These are phyloP conservation scores for Corythaixoides concolor DNA, from an alignment of 2,113 vertebrate genomes.

Conservation along the genomic window DNA sequence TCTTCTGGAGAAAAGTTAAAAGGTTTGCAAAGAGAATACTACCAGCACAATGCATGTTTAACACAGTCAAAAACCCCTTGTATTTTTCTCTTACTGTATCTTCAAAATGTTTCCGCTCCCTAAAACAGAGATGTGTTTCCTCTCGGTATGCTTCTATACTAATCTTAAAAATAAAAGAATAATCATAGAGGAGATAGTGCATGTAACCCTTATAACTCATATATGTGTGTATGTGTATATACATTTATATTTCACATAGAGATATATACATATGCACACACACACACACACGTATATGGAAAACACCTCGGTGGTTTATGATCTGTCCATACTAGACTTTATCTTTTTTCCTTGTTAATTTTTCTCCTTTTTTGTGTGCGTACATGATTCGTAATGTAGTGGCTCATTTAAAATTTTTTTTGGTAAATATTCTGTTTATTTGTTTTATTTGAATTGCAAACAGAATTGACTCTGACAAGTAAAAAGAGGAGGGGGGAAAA, in stretches of 20 bases:
- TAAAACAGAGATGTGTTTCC: background rate
- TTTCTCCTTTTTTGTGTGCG: background rate
- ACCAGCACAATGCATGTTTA: slow-evolving; percentile 47
- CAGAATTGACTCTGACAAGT: slow-evolving; percentile 70
- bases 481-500: slow-evolving; percentile 76
- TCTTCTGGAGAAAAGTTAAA: slow-evolving; percentile 61
- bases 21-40: slow-evolving; percentile 29
- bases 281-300: accelerated
- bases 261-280: background rate
- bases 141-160: background rate
- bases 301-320: background rate
- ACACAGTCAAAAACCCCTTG: slow-evolving; percentile 6
- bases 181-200: background rate
- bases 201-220: background rate
- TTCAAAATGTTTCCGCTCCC: background rate
- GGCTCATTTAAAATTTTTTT: background rate
- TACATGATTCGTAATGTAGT: background rate
- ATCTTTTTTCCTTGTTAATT: background rate
- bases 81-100: slow-evolving; percentile 34
- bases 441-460: slow-evolving; percentile 78
- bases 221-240: background rate
- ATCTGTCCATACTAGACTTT: background rate
- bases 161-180: background rate
- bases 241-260: background rate
- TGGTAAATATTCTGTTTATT: slow-evolving; percentile 58